Conservation (phyloP, 2,797 vertebrate genomes). For the Sparus aurata region DNA sequence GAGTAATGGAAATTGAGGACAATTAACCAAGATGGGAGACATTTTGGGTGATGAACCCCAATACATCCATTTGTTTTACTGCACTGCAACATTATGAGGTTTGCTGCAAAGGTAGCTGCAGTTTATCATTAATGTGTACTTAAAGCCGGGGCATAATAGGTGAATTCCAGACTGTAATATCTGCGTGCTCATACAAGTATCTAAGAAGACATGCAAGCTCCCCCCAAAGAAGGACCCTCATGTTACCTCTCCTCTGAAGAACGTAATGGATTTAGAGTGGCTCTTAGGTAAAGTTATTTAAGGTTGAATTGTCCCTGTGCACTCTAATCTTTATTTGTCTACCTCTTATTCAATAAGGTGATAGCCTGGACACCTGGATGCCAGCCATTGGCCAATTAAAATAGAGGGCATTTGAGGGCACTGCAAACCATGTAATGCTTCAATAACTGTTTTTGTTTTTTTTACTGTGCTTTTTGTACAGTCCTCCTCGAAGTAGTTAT, state of each 20-base stretch:
- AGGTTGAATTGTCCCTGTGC: slow-evolving; percentile 4
- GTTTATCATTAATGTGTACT: background rate
- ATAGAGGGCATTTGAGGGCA: background rate
- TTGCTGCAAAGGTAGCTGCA: background rate
- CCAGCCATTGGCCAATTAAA: background rate
- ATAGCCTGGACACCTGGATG: background rate
- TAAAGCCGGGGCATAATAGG: background rate
- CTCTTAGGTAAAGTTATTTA: background rate
- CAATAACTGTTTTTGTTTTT: no score
- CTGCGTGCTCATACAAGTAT: background rate
- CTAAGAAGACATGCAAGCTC: background rate
- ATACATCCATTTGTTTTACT: background rate
- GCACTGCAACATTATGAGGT: background rate
- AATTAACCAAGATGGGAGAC: background rate
- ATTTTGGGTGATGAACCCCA: background rate
- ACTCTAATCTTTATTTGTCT: background rate
- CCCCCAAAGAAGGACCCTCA: background rate
- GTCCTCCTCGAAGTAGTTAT: no score
- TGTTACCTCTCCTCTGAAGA: background rate
- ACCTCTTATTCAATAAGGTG: background rate
- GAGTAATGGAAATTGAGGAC: background rate
- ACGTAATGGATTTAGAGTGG: background rate
- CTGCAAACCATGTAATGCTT: background rate
- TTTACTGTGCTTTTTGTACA: no score
- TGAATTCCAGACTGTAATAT: background rate